These are phyloP conservation scores for Fistularia commersonii DNA, from an alignment of 2,797 vertebrate species.

Conservation along the genomic window DNA sequence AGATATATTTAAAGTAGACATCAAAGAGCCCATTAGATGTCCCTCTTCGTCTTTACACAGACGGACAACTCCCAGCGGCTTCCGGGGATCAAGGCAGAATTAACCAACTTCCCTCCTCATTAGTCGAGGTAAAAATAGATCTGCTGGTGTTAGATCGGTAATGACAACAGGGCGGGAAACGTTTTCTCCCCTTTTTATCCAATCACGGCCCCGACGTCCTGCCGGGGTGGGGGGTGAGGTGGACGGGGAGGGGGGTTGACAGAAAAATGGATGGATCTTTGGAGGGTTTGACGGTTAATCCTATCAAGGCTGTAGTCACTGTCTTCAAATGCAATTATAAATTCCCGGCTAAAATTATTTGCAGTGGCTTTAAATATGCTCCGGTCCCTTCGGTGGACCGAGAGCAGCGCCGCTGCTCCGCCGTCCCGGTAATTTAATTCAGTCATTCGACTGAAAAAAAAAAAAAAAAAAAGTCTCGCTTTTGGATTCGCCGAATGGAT, in stretches of 20 bases:
- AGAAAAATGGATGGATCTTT: slow-evolving; percentile 72
- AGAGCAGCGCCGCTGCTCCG: slow-evolving; percentile 13
- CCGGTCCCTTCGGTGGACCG: slow-evolving; percentile 32
- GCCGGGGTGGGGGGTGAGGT: background rate
- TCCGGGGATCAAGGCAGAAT: slow-evolving; percentile 67
- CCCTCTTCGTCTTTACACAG: slow-evolving; percentile 39
- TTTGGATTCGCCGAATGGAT: no score
- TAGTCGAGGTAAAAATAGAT: slow-evolving; percentile 70
- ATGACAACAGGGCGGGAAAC: slow-evolving; percentile 66
- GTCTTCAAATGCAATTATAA: slow-evolving; percentile 65
- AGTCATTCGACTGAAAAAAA: background rate
- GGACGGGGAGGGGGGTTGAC: slow-evolving; percentile 65
- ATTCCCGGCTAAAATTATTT: slow-evolving; percentile 52
- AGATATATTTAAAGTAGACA: slow-evolving; percentile 59
- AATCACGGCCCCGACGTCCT: slow-evolving; percentile 58
- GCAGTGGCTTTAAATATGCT: slow-evolving; percentile 47
- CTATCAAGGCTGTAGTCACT: slow-evolving; percentile 66
- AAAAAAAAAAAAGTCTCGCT: no score
- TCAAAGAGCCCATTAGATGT: slow-evolving; percentile 58
- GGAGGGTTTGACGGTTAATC: slow-evolving; percentile 66
- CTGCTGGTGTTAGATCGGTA: slow-evolving; percentile 56
- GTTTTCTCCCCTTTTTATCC: slow-evolving; percentile 58
- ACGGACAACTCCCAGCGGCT: slow-evolving; percentile 46
- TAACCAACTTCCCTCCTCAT: slow-evolving; percentile 69
- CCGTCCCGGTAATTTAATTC: slow-evolving; percentile 15